Conservation (phyloP, 1,140 invertebrate genomes). For the Cecropterus lyciades region DNA sequence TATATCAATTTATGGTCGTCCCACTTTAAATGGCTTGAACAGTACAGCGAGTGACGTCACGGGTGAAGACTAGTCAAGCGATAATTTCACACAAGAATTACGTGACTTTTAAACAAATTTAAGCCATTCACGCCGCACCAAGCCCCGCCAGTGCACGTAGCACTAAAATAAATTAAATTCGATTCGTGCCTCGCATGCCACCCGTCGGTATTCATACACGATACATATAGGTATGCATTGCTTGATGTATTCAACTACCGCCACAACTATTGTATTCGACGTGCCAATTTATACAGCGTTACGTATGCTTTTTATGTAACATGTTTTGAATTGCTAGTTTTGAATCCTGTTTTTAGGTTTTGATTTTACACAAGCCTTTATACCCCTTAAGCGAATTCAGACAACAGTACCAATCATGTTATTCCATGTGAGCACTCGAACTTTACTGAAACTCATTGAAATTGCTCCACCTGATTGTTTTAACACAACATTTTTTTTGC, state of each 20-base stretch:
- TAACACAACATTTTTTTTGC: no score
- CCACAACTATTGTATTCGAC: not conserved
- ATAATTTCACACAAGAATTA: conserved; percentile 1
- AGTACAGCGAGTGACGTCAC: not conserved
- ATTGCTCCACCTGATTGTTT: no score
- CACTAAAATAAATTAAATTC: conserved; percentile 19
- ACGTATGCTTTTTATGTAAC: not conserved
- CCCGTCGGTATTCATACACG: not conserved
- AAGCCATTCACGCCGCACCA: conserved; percentile 9
- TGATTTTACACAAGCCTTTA: no score
- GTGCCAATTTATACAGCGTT: not conserved
- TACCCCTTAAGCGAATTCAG: no score
- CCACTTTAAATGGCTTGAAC: no score
- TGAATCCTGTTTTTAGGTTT: no score
- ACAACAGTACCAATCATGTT: no score
- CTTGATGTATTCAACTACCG: not conserved
- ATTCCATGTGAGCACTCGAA: no score
- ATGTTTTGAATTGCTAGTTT: not conserved
- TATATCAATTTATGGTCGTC: no score
- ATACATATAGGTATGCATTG: not conserved
- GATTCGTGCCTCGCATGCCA: conserved; percentile 12
- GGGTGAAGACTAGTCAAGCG: not conserved
- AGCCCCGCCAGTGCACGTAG: conserved; percentile 15
- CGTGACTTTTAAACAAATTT: conserved; percentile 22
- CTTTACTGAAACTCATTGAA: no score